A percentile compares a stretch with the other conserved stretches of the same genome.
Conservation (phyloP, 92 coral and sea anemone genomes). For the Desmophyllum pertusum region DNA sequence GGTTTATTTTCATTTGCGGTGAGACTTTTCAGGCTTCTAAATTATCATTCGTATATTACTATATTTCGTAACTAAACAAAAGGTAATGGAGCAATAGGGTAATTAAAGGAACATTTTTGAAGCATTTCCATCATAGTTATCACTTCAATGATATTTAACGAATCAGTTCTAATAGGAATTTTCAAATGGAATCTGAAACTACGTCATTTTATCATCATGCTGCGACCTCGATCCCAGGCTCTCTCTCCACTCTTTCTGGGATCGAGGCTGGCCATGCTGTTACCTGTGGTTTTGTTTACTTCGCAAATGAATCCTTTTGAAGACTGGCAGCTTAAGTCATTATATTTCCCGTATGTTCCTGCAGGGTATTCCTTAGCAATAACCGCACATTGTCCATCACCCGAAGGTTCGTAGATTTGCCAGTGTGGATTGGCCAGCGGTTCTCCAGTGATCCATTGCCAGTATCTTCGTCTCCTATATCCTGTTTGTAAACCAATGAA, state of each 20-base stretch:
- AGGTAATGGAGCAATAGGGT: background rate
- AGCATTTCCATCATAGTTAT: background rate
- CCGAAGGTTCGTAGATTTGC: slow-evolving; percentile 58
- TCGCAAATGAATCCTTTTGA: slow-evolving; percentile 67
- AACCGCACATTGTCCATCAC: slow-evolving; percentile 64
- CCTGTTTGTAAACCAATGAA: slow-evolving; percentile 41
- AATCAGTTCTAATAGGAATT: background rate
- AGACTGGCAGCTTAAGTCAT: slow-evolving; percentile 54
- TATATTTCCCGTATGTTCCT: slow-evolving; percentile 47
- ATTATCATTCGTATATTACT: too few relatives aligned
- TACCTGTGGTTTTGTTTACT: slow-evolving; percentile 17
- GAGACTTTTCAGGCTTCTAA: too few relatives aligned
- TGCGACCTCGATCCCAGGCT: too few relatives aligned
- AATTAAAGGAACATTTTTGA: background rate
- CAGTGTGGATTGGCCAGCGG: slow-evolving; percentile 55
- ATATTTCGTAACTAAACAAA: too few relatives aligned
- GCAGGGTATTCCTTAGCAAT: slow-evolving; percentile 52
- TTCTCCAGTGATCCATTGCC: slow-evolving; percentile 69
- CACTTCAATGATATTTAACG: background rate
- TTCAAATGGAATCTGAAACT: background rate
- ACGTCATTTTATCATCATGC: background rate
- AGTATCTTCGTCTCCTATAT: background rate
- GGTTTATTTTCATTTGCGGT: too few relatives aligned
- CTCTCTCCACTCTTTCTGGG: too few relatives aligned
- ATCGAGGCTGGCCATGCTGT: too few relatives aligned